These are phyloP conservation scores for Amphiduros pacificus DNA, from an alignment of 2,888 invertebrate genomes.

Conservation along the genomic window DNA sequence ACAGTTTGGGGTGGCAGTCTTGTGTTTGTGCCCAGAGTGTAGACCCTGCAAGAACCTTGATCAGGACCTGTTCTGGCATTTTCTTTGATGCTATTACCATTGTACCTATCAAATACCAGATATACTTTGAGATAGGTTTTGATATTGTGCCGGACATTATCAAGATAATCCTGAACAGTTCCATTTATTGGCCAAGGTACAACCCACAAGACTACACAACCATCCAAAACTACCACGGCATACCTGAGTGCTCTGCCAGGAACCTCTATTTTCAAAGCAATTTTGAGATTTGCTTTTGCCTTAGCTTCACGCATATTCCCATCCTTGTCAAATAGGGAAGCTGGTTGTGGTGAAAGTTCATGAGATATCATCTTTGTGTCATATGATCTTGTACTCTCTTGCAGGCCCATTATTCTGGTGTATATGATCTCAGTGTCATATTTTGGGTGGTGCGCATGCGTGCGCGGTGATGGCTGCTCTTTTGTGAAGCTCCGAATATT, in stretches of 20 bases:
- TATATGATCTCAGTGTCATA: conserved; percentile 22
- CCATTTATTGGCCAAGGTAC: conserved; percentile 19
- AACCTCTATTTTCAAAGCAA: conserved; percentile 8
- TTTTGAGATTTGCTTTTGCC: conserved; percentile 16
- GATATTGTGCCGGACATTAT: conserved; percentile 13
- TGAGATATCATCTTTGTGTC: conserved; percentile 9
- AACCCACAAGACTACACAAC: conserved; percentile 21
- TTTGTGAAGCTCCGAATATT: no score
- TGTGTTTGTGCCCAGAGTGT: no score
- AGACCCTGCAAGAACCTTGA: no score
- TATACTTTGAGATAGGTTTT: no score
- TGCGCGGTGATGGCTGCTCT: no score
- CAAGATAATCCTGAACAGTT: conserved; percentile 16
- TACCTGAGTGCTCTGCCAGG: conserved; percentile 1
- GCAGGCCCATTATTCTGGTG: conserved; percentile 19
- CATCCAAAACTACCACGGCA: conserved; percentile 4
- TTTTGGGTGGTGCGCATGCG: no score
- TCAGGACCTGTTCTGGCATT: no score
- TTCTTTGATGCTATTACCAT: no score
- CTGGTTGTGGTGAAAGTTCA: conserved; percentile 13
- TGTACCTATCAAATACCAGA: no score
- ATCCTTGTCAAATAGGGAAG: conserved; percentile 16
- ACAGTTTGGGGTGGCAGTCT: no score
- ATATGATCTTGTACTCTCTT: neutral
- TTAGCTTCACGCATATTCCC: conserved; percentile 9